phyloP scores from a whole-genome alignment of 2,113 vertebrate species.

The Myotis brandtii region DNA sequence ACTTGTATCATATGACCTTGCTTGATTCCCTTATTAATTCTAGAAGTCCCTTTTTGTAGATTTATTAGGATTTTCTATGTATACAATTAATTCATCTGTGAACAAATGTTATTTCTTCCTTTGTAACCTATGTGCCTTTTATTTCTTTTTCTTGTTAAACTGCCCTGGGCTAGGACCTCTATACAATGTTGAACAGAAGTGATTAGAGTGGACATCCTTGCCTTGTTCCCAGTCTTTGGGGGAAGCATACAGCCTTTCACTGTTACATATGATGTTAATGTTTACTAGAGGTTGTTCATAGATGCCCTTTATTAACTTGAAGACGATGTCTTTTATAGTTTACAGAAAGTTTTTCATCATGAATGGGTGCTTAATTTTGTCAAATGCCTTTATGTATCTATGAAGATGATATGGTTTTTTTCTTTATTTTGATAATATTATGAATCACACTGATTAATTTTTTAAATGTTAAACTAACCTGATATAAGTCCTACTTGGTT shows the following conservation, averaged over 20 bases:
- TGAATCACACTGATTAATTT: not conserved
- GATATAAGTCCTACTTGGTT: not conserved
- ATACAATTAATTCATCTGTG: not conserved
- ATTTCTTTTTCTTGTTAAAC: not conserved
- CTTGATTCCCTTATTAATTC: not conserved
- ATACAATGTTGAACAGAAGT: not conserved
- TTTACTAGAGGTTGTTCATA: not conserved
- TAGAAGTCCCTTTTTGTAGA: not conserved
- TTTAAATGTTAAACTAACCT: not conserved
- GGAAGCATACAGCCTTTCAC: not conserved
- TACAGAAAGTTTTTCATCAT: not conserved
- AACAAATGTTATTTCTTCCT: not conserved
- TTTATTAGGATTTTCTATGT: not conserved
- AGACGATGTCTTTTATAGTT: not conserved
- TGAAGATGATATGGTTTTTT: not conserved
- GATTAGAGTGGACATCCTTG: not conserved
- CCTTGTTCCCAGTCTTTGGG: not conserved
- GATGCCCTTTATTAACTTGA: not conserved
- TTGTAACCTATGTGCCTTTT: not conserved
- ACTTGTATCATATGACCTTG: not conserved
- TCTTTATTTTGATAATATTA: not conserved
- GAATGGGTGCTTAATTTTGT: not conserved
- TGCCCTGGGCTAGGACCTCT: not conserved
- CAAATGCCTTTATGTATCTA: not conserved
- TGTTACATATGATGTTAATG: not conserved